phyloP scores from a whole-genome alignment of 2,113 vertebrate species.

The Eubucco bourcierii region DNA sequence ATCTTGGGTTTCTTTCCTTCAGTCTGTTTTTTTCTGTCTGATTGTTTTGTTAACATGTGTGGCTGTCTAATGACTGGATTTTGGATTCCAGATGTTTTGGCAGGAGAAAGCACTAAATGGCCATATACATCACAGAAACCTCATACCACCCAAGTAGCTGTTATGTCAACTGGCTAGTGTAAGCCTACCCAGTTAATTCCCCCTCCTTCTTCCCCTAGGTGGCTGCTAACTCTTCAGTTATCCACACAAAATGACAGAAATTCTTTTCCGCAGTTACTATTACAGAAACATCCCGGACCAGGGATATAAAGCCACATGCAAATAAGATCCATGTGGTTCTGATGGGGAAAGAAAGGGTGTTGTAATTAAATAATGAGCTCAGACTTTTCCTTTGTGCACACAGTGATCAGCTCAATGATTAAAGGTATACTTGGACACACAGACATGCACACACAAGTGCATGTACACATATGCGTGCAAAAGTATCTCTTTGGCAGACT shows the following conservation, averaged over 20 bases:
- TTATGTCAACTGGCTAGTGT: conserved; percentile 39
- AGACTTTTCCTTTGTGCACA: conserved; percentile 42
- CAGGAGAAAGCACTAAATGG: conserved; percentile 53
- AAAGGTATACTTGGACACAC: conserved; percentile 35
- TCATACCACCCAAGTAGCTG: conserved; percentile 78
- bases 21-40: conserved; percentile 27
- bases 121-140: conserved; percentile 58
- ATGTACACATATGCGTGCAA: neutral
- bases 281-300: conserved; percentile 27
- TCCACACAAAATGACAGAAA: conserved; percentile 68
- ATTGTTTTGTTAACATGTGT: conserved; percentile 73
- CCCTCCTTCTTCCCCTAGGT: neutral
- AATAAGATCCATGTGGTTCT: conserved; percentile 65
- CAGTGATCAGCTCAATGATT: conserved; percentile 48
- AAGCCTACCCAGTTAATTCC: conserved; percentile 59
- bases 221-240: conserved; percentile 66
- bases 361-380: conserved; percentile 67
- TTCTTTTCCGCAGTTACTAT: conserved; percentile 47
- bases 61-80: conserved; percentile 71
- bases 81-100: conserved; percentile 80
- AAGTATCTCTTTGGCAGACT: neutral
- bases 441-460: neutral
- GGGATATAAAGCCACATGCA: conserved; percentile 34
- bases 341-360: conserved; percentile 46
- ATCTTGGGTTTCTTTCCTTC: conserved; percentile 1